Percentiles rank a stretch among this genome's conserved stretches.
These are phyloP conservation scores for Ptychodera flava DNA, from an alignment of 35 echinoderm and acorn worm species.

Conservation along the genomic window DNA sequence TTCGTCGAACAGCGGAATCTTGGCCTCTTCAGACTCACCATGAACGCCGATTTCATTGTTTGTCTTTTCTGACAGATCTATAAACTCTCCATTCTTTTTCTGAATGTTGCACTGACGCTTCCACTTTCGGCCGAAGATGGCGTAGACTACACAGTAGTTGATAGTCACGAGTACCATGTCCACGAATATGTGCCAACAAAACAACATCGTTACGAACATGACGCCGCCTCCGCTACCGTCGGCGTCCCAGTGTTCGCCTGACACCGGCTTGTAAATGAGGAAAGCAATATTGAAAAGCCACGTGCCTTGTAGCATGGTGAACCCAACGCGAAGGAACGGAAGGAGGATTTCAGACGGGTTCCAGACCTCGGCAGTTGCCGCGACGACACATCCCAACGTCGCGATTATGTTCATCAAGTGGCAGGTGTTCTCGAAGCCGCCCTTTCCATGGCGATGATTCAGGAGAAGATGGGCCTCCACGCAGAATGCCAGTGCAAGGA, in stretches of 20 bases:
- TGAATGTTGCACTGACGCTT: too few relatives aligned
- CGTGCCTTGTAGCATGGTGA: conserved; percentile 70
- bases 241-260: conserved; percentile 58
- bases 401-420: conserved; percentile 65
- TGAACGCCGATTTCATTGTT: too few relatives aligned
- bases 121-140: background rate
- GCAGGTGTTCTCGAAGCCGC: conserved; percentile 52
- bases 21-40: too few relatives aligned
- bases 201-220: conserved; percentile 71
- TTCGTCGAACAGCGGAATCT: too few relatives aligned
- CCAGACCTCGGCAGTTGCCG: conserved; percentile 37
- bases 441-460: conserved; percentile 67
- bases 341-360: conserved; percentile 42
- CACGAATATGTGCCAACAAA: conserved; percentile 72
- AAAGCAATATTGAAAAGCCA: conserved; percentile 82
- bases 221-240: conserved; percentile 54
- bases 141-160: conserved; percentile 33
- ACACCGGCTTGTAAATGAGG: conserved; percentile 69
- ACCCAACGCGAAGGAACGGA: conserved; percentile 43
- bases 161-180: conserved; percentile 67
- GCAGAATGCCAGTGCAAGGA: conserved; percentile 64
- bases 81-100: too few relatives aligned
- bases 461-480: conserved; percentile 73
- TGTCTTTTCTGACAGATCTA: too few relatives aligned
- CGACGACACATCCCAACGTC: conserved; percentile 37